A percentile compares a stretch with the other conserved stretches of the same genome.
Conservation (phyloP, 2,797 vertebrate genomes). For the Gadopsis marmoratus region DNA sequence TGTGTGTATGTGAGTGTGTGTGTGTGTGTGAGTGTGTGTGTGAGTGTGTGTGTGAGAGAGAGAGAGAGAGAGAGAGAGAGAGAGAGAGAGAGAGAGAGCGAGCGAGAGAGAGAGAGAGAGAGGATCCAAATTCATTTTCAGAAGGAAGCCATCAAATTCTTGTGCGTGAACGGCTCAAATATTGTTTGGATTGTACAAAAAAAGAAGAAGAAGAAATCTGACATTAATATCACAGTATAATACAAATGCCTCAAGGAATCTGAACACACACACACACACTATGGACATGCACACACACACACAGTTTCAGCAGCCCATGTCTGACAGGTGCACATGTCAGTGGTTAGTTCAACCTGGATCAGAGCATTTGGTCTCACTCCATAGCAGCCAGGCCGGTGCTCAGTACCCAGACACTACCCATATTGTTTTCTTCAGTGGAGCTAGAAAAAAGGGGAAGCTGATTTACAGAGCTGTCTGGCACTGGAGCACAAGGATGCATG, state of each 20-base stretch:
- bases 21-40: constrained; percentile 25
- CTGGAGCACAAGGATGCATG: constrained; percentile 76
- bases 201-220: background rate
- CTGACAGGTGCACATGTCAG: constrained; percentile 83
- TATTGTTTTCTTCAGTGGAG: constrained; percentile 81
- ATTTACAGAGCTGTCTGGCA: constrained; percentile 84
- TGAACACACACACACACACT: constrained; percentile 19
- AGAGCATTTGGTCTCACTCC: constrained; percentile 80
- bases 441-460: constrained; percentile 69
- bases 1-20: constrained; percentile 8
- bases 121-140: constrained; percentile 12
- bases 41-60: background rate
- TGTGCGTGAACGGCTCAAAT: background rate
- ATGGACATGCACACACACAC: constrained; percentile 58
- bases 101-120: background rate
- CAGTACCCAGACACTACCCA: constrained; percentile 75
- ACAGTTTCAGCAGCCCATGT: constrained; percentile 70
- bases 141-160: background rate
- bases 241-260: background rate
- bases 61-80: background rate
- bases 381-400: constrained; percentile 67
- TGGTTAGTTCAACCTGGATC: constrained; percentile 81
- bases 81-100: too few species aligned
- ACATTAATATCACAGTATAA: background rate
- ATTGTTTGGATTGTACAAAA: background rate